Conservation (phyloP, 2,113 vertebrate genomes). For the Micronisus gabar region DNA sequence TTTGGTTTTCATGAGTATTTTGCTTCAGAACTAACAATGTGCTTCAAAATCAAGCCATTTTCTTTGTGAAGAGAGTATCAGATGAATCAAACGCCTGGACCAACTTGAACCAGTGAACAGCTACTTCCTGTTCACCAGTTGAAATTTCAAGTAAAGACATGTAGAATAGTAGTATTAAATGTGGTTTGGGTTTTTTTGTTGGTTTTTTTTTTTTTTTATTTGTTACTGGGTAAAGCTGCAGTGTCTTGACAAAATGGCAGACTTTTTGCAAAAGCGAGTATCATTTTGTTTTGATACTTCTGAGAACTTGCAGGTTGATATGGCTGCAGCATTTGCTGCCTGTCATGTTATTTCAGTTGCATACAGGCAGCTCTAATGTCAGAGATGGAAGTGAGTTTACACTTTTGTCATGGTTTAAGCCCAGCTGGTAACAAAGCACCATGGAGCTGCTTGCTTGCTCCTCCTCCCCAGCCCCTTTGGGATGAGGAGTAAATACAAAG, state of each 20-base stretch:
- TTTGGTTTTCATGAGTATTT: background rate
- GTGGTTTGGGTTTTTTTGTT: accelerated
- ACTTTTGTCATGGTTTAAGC: no score
- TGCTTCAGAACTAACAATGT: background rate
- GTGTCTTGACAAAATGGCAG: background rate
- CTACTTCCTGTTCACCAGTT: background rate
- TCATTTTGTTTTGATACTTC: background rate
- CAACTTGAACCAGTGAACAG: no score
- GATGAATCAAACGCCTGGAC: background rate
- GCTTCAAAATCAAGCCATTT: background rate
- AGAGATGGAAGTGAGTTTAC: background rate
- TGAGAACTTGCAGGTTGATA: background rate
- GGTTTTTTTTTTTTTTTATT: background rate
- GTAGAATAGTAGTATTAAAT: background rate
- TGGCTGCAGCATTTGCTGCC: background rate
- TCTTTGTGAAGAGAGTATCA: background rate
- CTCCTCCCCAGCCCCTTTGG: no score
- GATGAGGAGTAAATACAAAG: no score
- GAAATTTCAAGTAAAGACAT: background rate
- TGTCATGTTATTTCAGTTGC: background rate
- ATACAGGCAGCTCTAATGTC: background rate
- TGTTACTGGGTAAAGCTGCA: background rate
- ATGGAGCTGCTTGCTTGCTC: no score
- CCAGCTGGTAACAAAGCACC: no score
- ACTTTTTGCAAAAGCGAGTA: background rate